Conservation (phyloP, 2,797 vertebrate genomes). For the Capromys pilorides region DNA sequence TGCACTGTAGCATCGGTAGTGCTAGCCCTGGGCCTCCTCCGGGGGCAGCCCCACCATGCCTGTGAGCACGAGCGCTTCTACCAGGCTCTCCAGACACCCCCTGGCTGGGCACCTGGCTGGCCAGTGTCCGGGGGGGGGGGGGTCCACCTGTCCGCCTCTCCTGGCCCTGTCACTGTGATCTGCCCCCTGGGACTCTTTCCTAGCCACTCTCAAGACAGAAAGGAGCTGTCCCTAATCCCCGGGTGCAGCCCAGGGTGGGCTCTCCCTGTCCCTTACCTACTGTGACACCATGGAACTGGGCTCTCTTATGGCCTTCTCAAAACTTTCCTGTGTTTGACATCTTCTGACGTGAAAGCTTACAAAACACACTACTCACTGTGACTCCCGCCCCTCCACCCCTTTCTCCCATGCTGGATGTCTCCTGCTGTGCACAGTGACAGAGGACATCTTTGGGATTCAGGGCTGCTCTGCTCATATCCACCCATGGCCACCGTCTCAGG, state of each 20-base stretch:
- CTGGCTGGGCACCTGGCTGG: background rate
- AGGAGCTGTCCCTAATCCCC: background rate
- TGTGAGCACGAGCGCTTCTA: background rate
- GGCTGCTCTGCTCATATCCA: background rate
- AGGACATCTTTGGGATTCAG: background rate
- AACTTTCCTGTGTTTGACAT: background rate
- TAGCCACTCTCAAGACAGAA: background rate
- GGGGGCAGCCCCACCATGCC: background rate
- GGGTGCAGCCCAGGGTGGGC: background rate
- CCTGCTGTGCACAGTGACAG: background rate
- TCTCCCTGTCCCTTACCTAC: background rate
- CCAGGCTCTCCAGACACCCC: background rate
- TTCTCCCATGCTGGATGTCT: background rate
- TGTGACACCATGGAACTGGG: too few species aligned
- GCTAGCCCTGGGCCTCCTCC: background rate
- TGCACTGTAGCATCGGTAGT: background rate
- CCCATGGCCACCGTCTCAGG: background rate
- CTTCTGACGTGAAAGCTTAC: background rate
- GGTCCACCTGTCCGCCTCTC: background rate
- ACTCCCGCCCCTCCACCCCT: background rate
- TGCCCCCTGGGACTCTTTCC: background rate
- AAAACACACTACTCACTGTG: background rate
- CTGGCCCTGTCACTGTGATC: background rate
- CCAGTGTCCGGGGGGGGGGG: background rate
- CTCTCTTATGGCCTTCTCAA: background rate